phyloP scores from a whole-genome alignment of 2,113 vertebrate species.

The Sapajus apella region DNA sequence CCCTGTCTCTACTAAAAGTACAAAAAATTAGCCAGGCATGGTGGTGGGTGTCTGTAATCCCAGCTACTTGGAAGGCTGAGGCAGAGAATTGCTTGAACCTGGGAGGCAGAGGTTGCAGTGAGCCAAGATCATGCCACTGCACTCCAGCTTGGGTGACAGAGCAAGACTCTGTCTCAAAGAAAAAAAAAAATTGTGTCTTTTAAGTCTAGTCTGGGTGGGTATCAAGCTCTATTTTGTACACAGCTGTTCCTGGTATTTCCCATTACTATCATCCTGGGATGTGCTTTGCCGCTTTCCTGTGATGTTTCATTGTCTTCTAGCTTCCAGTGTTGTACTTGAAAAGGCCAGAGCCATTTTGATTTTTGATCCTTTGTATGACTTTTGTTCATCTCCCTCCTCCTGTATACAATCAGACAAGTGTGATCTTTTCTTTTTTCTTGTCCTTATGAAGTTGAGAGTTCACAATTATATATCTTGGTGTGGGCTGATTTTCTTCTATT shows the following conservation, averaged over 20 bases:
- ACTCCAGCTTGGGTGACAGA: too few relatives aligned
- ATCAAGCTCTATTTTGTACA: not conserved
- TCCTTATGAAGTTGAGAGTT: not conserved
- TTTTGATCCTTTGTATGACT: not conserved
- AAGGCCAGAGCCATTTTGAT: not conserved
- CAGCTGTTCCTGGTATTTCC: not conserved
- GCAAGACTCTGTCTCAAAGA: too few relatives aligned
- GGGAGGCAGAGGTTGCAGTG: too few relatives aligned
- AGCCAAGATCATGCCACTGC: too few relatives aligned
- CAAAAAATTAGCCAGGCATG: too few relatives aligned
- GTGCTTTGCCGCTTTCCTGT: not conserved
- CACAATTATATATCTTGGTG: not conserved
- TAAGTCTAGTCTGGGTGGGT: not conserved
- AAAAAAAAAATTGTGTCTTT: too few relatives aligned
- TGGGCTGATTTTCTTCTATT: not conserved
- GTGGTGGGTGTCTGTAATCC: too few relatives aligned
- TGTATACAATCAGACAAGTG: not conserved
- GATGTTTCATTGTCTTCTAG: not conserved
- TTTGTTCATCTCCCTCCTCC: not conserved
- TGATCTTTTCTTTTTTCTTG: not conserved
- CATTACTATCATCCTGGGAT: not conserved
- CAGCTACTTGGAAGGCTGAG: too few relatives aligned
- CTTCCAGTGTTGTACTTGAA: not conserved
- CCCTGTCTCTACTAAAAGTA: too few relatives aligned
- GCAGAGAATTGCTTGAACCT: too few relatives aligned